Conservation (phyloP, 2,113 vertebrate species). For the Perognathus longimembris region DNA sequence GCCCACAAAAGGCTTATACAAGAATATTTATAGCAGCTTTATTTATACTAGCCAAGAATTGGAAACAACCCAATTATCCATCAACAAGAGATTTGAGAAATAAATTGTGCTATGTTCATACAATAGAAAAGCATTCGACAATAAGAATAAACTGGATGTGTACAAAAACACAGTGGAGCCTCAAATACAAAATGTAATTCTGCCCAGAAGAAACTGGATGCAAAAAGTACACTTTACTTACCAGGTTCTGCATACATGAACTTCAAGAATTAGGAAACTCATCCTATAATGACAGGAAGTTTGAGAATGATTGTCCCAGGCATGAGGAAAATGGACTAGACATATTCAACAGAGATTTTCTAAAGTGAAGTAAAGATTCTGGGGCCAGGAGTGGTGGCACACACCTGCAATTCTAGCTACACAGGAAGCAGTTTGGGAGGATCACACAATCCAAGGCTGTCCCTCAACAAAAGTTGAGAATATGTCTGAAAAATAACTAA, state of each 20-base stretch:
- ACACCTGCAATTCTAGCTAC: no score
- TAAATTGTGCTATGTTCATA: slow-evolving; percentile 19
- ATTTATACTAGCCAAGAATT: slow-evolving; percentile 37
- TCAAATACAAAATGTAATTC: slow-evolving; percentile 43
- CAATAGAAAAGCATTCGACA: slow-evolving; percentile 55
- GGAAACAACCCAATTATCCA: slow-evolving; percentile 62
- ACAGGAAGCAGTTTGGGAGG: no score
- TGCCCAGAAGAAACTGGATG: slow-evolving; percentile 20
- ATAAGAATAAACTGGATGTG: slow-evolving; percentile 46
- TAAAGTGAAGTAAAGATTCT: background rate
- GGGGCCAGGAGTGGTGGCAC: no score
- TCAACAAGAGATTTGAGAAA: slow-evolving; percentile 58
- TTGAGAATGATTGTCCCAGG: background rate
- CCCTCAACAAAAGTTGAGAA: no score
- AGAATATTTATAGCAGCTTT: slow-evolving; percentile 55
- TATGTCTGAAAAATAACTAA: no score
- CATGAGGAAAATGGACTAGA: fast-evolving
- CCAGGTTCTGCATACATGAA: slow-evolving; percentile 25
- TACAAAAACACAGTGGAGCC: background rate
- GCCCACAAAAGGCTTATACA: slow-evolving; percentile 51
- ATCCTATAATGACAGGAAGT: background rate
- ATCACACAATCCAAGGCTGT: no score
- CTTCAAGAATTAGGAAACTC: slow-evolving; percentile 18
- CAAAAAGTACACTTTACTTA: background rate
- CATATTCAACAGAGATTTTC: background rate